Percentiles rank a stretch among this genome's conserved stretches.
Conservation (phyloP, 2,797 vertebrate genomes). For the Sebastes cheni region DNA sequence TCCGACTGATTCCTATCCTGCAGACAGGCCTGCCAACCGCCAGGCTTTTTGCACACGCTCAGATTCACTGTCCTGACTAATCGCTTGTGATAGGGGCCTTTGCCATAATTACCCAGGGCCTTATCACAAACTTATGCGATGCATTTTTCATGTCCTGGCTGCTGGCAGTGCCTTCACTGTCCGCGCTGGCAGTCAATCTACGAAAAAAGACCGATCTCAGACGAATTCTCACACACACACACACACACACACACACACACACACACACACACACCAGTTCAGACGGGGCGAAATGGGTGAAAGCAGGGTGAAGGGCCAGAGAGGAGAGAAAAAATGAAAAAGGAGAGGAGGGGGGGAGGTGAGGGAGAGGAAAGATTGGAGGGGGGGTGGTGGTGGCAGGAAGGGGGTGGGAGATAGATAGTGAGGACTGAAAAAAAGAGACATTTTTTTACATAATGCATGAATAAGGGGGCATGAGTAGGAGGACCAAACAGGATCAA, state of each 20-base stretch:
- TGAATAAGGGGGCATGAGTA: conserved; percentile 75
- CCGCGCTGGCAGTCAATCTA: conserved; percentile 77
- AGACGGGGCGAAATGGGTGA: conserved; percentile 72
- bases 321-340: conserved; percentile 38
- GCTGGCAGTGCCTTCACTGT: conserved; percentile 78
- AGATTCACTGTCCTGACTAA: conserved; percentile 86
- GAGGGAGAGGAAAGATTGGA: conserved; percentile 26
- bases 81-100: conserved; percentile 86
- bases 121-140: conserved; percentile 85
- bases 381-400: conserved; percentile 18
- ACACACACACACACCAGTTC: conserved; percentile 60
- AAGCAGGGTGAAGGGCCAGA: conserved; percentile 72
- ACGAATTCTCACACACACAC: conserved; percentile 68
- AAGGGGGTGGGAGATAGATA: conserved; percentile 67
- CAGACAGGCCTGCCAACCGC: conserved; percentile 83
- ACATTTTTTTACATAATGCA: conserved; percentile 74
- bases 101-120: conserved; percentile 85
- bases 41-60: conserved; percentile 82
- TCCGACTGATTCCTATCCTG: conserved; percentile 81
- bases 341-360: conserved; percentile 16
- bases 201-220: conserved; percentile 71
- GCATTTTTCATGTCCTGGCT: conserved; percentile 85
- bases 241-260: conserved; percentile 44
- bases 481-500: conserved; percentile 76
- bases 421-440: conserved; percentile 74